A percentile compares a stretch with the other conserved stretches of the same genome.
Evolutionary conservation across 1,140 invertebrate species (phyloP).

Genomic region (Bombus difficillimus): DNA sequence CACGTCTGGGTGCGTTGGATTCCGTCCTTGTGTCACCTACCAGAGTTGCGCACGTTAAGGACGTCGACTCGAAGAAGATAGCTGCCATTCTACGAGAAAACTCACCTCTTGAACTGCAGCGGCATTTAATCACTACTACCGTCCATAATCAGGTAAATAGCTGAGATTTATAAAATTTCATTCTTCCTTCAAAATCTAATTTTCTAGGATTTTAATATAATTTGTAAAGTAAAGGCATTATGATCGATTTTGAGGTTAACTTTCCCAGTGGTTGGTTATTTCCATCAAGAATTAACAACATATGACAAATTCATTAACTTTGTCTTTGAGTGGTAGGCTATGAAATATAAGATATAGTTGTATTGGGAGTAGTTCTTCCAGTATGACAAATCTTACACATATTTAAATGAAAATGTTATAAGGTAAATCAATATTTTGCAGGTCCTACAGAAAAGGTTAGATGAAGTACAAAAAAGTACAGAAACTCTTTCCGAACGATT

Average conservation of each 20-base stretch:
- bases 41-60: constrained; percentile 71
- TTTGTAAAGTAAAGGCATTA: no score
- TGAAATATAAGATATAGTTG: no score
- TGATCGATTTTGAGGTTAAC: no score
- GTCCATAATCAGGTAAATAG: constrained; percentile 91
- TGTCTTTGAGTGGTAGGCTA: no score
- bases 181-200: no score
- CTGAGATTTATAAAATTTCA: no score
- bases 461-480: constrained; percentile 86
- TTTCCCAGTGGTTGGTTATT: no score
- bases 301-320: no score
- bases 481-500: constrained; percentile 86
- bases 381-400: no score
- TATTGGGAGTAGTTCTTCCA: no score
- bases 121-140: constrained; percentile 91
- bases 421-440: constrained; percentile 76
- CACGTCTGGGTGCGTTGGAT: constrained; percentile 79
- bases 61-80: constrained; percentile 87
- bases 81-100: constrained; percentile 91
- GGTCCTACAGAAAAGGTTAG: constrained; percentile 87
- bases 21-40: constrained; percentile 79
- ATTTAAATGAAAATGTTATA: neutral
- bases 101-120: constrained; percentile 91
- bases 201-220: no score
- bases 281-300: no score